Conservation (phyloP, 1,140 invertebrate species). For the Drosophila bipectinata region DNA sequence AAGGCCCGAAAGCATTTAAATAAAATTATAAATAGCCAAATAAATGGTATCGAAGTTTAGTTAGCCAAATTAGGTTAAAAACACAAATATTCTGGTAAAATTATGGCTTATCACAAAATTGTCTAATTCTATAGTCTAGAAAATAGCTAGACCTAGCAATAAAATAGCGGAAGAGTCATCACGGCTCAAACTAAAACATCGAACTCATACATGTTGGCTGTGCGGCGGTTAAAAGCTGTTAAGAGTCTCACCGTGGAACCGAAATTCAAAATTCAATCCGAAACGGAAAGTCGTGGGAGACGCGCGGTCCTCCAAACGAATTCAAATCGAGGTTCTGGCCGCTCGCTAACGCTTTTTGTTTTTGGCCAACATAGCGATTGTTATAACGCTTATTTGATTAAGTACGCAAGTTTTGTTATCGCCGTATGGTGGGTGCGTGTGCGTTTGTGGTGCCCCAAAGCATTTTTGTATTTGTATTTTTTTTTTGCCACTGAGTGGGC, state of each 20-base stretch:
- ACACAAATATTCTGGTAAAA: no score
- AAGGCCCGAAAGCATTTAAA: no score
- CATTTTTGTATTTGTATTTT: conserved; percentile 1
- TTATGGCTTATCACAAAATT: no score
- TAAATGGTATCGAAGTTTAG: no score
- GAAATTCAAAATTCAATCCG: conserved; percentile 44
- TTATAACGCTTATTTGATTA: conserved; percentile 62
- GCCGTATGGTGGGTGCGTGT: conserved; percentile 29
- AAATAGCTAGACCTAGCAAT: no score
- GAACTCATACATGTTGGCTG: conserved; percentile 18
- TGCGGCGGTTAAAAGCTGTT: neutral
- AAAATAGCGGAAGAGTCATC: no score
- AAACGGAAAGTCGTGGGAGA: conserved; percentile 39
- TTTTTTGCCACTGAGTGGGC: conserved; percentile 34
- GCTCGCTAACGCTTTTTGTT: conserved; percentile 33
- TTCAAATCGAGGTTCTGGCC: conserved; percentile 12
- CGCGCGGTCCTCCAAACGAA: conserved; percentile 20
- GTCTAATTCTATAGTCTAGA: no score
- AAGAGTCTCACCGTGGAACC: conserved; percentile 2
- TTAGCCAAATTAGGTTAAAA: no score
- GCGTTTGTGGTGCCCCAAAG: conserved; percentile 27
- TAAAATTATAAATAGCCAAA: no score
- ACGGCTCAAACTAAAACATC: neutral
- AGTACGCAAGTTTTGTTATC: conserved; percentile 62
- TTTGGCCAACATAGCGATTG: conserved; percentile 56